A percentile compares a stretch with the other conserved stretches of the same genome.
Evolutionary conservation across 2,888 invertebrate species (phyloP).

Genomic region (Congeria kusceri): DNA sequence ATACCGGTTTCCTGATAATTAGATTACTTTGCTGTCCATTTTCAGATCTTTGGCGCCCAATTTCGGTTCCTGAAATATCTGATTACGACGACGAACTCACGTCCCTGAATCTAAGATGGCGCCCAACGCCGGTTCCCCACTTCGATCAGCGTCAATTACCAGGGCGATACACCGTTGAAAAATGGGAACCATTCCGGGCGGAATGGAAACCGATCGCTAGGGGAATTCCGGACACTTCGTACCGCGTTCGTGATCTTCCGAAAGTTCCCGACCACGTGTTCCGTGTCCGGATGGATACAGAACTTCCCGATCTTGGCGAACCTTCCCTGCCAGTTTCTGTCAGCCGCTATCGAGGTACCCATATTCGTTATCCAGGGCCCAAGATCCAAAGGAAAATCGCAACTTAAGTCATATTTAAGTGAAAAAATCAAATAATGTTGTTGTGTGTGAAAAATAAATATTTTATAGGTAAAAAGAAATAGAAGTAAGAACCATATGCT

Average conservation of each 20-base stretch:
- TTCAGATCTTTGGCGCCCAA: conserved; percentile 71
- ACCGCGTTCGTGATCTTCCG: conserved; percentile 87
- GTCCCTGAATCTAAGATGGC: conserved; percentile 75
- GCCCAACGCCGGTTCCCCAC: conserved; percentile 63
- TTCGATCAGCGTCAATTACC: conserved; percentile 60
- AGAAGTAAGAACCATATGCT: too few relatives aligned
- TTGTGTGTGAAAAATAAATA: too few relatives aligned
- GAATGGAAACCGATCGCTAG: conserved; percentile 76
- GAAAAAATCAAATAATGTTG: too few relatives aligned
- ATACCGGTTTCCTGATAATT: too few relatives aligned
- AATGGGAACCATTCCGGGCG: conserved; percentile 73
- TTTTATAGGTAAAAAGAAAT: too few relatives aligned
- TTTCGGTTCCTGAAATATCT: conserved; percentile 78
- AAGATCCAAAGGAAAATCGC: too few relatives aligned
- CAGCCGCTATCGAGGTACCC: conserved; percentile 59
- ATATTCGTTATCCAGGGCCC: too few relatives aligned
- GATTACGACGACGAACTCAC: conserved; percentile 75
- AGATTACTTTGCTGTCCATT: neutral
- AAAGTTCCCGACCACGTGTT: conserved; percentile 98
- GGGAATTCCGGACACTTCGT: conserved; percentile 78
- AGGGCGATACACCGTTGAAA: conserved; percentile 76
- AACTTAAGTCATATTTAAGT: too few relatives aligned
- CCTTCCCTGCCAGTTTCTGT: conserved; percentile 93
- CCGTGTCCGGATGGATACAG: conserved; percentile 97
- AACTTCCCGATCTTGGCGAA: conserved; percentile 95